Conservation (phyloP, 2,113 vertebrate species). For the Elaphurus davidianus region DNA sequence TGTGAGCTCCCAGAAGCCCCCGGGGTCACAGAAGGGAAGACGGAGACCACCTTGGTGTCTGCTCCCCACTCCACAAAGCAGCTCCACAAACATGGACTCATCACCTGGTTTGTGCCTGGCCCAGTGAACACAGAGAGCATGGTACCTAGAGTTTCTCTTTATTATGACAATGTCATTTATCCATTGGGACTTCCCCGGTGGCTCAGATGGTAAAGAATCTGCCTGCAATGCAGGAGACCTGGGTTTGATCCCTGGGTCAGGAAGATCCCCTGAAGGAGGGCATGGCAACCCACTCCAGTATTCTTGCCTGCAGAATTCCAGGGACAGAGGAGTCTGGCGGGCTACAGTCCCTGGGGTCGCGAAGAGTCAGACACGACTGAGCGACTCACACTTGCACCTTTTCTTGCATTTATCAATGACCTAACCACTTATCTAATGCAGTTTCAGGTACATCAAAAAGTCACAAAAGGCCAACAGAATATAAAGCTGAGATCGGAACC, state of each 20-base stretch:
- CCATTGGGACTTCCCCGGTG: neutral
- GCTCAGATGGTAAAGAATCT: neutral
- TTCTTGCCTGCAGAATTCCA: neutral
- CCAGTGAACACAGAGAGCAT: neutral
- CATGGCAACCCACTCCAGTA: neutral
- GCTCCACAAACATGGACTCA: neutral
- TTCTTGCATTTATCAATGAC: neutral
- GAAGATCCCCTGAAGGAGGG: neutral
- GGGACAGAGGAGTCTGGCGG: neutral
- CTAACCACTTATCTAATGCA: neutral
- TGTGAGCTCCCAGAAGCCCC: fast-evolving
- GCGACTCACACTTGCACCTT: neutral
- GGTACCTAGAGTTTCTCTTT: neutral
- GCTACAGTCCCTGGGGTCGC: neutral
- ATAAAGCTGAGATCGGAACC: neutral
- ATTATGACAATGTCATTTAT: neutral
- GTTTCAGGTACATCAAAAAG: neutral
- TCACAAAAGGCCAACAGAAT: neutral
- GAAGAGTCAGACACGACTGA: fast-evolving
- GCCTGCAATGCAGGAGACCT: neutral
- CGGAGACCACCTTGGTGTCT: neutral
- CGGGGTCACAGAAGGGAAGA: neutral
- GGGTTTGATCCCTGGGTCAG: neutral
- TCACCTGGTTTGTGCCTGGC: fast-evolving
- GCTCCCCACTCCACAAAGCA: too few relatives aligned